Evolutionary conservation across 1,140 invertebrate genomes (phyloP), one percentile per base, ranked within the genome.

Genomic region (Lepidurus packardi): DNA sequence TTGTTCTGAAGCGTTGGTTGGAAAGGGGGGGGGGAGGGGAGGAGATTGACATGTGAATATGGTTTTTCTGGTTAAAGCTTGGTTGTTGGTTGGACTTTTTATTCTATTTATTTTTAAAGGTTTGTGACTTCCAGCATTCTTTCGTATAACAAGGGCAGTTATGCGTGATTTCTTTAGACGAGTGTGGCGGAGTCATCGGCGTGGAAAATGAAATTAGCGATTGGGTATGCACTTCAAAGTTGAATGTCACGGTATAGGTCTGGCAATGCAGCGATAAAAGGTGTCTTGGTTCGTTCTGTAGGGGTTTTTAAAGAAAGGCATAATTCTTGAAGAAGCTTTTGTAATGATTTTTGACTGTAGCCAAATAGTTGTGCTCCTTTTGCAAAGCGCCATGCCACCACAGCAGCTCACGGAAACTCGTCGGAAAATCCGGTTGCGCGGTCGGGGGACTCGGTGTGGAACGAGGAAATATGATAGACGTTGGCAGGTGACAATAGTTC

Each of bases 21-120:
- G 16, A 9, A 65, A 65, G 21, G 21, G 16, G 16, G 13, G 34
- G 21, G n/a, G n/a, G n/a, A n/a, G 6, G 6, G 8, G 6, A 65
- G 25, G 34, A 65, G 53, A 65, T 65, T 65, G 53, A 65, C 53
- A 65, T 65, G 53, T 65, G 53, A 65, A 65, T 65, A 65, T 65
- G 21, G 21, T 65, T 65, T 65, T 65, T 65, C 21, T 9, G 21
- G 6, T 65, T 65, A n/a, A n/a, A 9, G 16, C 21, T 7, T 47
- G 10, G 16, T 65, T 65, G 16, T 65, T 21, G 6, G 21, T 7
- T 16, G 13, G 7, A n/a, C 21, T 65, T 65, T 65, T 21, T 7
- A 65, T 16, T 65, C 21, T 16, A 13, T 13, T 65, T 65, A n/a
- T 16, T 65, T 65, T 65, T 7, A 65, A 16, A 65, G 53, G 21